Base-by-base conservation (phyloP, 1,140 invertebrate species). In the Xylocopa sonorina region DNA sequence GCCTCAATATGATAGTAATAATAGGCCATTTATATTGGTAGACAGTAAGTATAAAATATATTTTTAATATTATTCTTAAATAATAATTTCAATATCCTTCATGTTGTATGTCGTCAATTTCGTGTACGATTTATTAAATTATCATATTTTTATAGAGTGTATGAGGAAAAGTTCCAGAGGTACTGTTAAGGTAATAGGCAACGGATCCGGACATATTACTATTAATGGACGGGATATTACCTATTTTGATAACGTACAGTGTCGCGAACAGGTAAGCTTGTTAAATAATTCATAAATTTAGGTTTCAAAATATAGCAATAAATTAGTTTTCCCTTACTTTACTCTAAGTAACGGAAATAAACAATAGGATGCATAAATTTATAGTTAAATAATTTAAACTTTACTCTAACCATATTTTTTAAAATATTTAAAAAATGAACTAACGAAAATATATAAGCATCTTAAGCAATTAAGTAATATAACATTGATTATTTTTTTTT, bases 171-270 rank as follows among this genome's bases (percentile, higher is more conserved):
- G 90, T 63, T 94, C 96, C 1, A 92, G 93, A 84, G 97, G 94
- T 3, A 89, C 93, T 84, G 96, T 97, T 1, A 96, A 94, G 53
- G 90, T 97, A 24, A 91, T 90, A 69, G 95, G 94, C 12, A 95
- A 97, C 67, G 98, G 98, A 24, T 95, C 96, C 48, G 98, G 98
- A 18, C 94, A 95, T 88, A 95, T 99, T 73, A 95, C 91, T 32
- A 96, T 99, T 57, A 98, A 99, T 93, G 96, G 95, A 24, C 84
- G 95, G 85, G 94, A 95, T 85, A 94, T 98, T n/a, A 93, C 93
- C 2, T 98, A 97, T 89, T 98, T 98, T 89, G 86, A 93, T 43
- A 91, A 95, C 82, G 90, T 94, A 16, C 95, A 97, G 88, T 90
- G 94, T 55, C 95, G 96, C 82, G 97, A 97, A 91, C 96, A 97